Evolutionary conservation across 2,113 vertebrate genomes (phyloP).

Genomic region (Planiliza haematocheilus): DNA sequence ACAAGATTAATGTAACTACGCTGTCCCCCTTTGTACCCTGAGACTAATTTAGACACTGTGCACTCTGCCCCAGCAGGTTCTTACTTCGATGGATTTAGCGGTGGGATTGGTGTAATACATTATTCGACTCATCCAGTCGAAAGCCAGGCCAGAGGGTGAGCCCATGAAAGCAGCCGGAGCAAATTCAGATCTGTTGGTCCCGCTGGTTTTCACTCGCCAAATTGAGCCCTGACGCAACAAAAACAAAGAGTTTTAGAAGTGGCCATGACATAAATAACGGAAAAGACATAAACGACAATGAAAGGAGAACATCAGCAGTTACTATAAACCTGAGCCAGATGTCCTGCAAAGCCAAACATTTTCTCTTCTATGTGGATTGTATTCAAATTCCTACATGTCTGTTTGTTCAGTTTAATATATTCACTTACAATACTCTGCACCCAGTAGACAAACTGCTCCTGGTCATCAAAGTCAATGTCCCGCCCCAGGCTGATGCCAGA

Average conservation of each 20-base stretch:
- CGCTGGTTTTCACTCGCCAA: constrained; percentile 77
- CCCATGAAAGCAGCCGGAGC: constrained; percentile 79
- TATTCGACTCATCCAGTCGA: constrained; percentile 81
- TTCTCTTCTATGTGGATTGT: too few species aligned
- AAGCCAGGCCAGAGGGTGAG: constrained; percentile 78
- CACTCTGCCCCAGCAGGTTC: background rate
- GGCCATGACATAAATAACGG: too few species aligned
- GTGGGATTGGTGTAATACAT: constrained; percentile 83
- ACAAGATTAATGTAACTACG: too few species aligned
- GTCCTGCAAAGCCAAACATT: too few species aligned
- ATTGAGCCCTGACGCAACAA: constrained; percentile 75
- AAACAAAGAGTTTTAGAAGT: background rate
- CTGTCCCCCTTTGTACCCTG: too few species aligned
- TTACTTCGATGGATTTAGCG: constrained; percentile 79
- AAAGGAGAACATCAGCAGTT: background rate
- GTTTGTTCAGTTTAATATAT: background rate
- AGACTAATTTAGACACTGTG: background rate
- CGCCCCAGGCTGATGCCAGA: constrained; percentile 73
- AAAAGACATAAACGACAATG: background rate
- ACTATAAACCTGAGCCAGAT: too few species aligned
- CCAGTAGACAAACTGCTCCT: constrained; percentile 81
- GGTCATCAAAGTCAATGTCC: constrained; percentile 83
- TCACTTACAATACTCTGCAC: constrained; percentile 78
- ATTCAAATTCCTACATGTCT: background rate
- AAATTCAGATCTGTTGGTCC: constrained; percentile 80